phyloP scores from a whole-genome alignment of 2,888 invertebrate species.

The Cordylochernes scorpioides region DNA sequence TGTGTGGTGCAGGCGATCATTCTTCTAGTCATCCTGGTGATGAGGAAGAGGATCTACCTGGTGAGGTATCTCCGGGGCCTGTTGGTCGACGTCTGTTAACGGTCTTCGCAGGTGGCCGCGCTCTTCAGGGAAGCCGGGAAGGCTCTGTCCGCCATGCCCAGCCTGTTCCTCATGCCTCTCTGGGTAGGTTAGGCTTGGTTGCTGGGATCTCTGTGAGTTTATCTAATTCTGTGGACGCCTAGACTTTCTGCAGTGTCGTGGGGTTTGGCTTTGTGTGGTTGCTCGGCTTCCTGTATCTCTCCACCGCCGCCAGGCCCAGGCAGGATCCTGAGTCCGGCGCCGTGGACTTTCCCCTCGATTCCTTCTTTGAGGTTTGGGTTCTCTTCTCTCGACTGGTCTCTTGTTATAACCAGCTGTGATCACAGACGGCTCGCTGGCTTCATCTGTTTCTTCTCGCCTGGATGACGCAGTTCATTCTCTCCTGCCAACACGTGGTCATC shows the following conservation, averaged over 20 bases:
- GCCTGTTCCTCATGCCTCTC: slow-evolving; percentile 32
- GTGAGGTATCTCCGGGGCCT: too few relatives aligned
- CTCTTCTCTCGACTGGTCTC: too few relatives aligned
- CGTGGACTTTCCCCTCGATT: slow-evolving; percentile 8
- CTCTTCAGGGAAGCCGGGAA: slow-evolving; percentile 39
- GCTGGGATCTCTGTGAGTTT: slow-evolving; percentile 22
- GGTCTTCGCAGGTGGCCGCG: slow-evolving; percentile 33
- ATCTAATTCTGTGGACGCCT: not conserved
- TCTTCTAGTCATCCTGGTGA: too few relatives aligned
- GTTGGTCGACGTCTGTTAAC: too few relatives aligned
- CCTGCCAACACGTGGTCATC: slow-evolving; percentile 17
- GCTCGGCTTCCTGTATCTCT: slow-evolving; percentile 12
- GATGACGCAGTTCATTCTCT: slow-evolving; percentile 16
- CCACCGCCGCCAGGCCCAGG: too few relatives aligned
- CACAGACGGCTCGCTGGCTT: slow-evolving; percentile 23
- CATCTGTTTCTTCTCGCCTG: slow-evolving; percentile 21
- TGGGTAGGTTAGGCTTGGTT: slow-evolving; percentile 24
- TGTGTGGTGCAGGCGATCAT: too few relatives aligned
- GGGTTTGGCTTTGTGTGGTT: slow-evolving; percentile 8
- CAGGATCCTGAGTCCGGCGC: slow-evolving; percentile 7
- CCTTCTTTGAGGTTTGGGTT: slow-evolving; percentile 9
- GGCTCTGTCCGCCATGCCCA: slow-evolving; percentile 33
- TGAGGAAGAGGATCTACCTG: too few relatives aligned
- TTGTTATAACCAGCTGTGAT: too few relatives aligned
- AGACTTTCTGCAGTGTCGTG: slow-evolving; percentile 17